Evolutionary conservation across 2,113 vertebrate genomes (phyloP).

Genomic region (Xerus inauris): DNA sequence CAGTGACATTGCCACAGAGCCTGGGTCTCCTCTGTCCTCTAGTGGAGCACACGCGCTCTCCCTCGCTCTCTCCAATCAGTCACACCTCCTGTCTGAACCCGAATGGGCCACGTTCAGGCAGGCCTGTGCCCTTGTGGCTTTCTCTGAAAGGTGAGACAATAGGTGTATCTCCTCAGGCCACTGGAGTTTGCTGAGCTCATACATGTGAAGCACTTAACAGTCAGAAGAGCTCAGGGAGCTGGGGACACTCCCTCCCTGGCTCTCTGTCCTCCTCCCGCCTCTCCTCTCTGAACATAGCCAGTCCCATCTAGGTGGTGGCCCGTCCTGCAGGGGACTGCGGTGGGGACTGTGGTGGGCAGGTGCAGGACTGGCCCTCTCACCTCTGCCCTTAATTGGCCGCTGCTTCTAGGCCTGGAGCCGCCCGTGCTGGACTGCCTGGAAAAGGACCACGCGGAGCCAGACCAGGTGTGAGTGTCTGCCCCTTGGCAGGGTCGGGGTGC

Average conservation of each 20-base stretch:
- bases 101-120: neutral
- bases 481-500: accelerated
- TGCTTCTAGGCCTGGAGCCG: slow-evolving; percentile 79
- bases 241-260: neutral
- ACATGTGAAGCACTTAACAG: accelerated
- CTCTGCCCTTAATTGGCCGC: neutral
- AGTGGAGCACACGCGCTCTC: neutral
- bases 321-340: neutral
- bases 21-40: neutral
- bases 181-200: neutral
- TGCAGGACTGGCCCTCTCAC: neutral
- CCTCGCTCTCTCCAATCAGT: no score
- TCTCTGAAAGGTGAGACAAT: neutral
- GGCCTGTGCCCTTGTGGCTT: neutral
- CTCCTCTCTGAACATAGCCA: neutral
- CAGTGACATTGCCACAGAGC: neutral
- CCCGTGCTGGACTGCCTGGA: slow-evolving; percentile 84
- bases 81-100: neutral
- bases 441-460: slow-evolving; percentile 89
- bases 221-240: neutral
- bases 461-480: slow-evolving; percentile 85
- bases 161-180: no score
- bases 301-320: neutral
- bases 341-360: neutral
- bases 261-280: neutral